Evolutionary conservation across 2,797 vertebrate species (phyloP).

Genomic region (Semaprochilodus insignis): DNA sequence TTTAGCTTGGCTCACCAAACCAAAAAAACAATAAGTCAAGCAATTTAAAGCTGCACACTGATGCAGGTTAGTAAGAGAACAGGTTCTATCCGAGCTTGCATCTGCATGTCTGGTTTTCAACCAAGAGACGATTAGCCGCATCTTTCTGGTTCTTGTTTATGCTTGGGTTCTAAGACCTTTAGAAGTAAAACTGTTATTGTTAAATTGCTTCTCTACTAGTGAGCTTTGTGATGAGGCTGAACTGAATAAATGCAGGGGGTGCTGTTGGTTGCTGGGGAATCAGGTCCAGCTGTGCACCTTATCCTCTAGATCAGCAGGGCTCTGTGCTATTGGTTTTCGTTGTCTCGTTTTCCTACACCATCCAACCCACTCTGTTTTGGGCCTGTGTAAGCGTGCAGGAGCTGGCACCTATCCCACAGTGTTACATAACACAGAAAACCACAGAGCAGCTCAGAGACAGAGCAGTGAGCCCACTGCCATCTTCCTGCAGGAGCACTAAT

Average conservation of each 20-base stretch:
- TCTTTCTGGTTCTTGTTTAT: not conserved
- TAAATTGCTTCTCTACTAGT: not conserved
- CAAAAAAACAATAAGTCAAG: slow-evolving; percentile 62
- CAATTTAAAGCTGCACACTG: slow-evolving; percentile 64
- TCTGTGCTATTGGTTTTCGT: slow-evolving; percentile 47
- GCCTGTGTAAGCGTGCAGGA: slow-evolving; percentile 55
- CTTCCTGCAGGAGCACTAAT: slow-evolving; percentile 15
- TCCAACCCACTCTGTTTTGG: slow-evolving; percentile 51
- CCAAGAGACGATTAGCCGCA: slow-evolving; percentile 42
- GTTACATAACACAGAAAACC: slow-evolving; percentile 63
- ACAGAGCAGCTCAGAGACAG: slow-evolving; percentile 39
- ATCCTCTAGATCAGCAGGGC: slow-evolving; percentile 51
- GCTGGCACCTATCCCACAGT: slow-evolving; percentile 36
- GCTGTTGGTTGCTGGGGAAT: not conserved
- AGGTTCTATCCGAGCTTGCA: not conserved
- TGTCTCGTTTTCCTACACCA: slow-evolving; percentile 46
- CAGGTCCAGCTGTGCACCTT: slow-evolving; percentile 21
- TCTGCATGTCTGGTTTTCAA: slow-evolving; percentile 56
- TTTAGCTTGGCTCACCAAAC: slow-evolving; percentile 54
- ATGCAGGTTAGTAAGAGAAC: slow-evolving; percentile 51
- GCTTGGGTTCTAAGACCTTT: not conserved
- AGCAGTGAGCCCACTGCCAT: slow-evolving; percentile 16
- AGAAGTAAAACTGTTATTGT: too few relatives aligned
- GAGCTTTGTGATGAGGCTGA: slow-evolving; percentile 24
- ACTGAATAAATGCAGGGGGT: slow-evolving; percentile 9